Percentiles rank a stretch among this genome's conserved stretches.
Evolutionary conservation across 1,140 invertebrate species (phyloP).

Genomic region (Bombus cullumanus): DNA sequence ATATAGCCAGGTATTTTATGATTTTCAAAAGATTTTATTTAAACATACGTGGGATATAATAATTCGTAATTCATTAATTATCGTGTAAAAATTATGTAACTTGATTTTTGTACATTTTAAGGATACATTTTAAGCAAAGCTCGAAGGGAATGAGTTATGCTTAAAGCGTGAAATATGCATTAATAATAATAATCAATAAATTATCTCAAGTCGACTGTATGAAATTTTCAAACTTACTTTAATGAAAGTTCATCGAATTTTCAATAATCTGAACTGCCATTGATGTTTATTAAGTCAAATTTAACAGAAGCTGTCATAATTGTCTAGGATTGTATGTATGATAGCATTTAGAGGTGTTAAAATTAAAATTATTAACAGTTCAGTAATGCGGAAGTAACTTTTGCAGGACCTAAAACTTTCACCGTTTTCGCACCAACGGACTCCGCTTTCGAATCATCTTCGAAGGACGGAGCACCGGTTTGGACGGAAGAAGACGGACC

Average conservation of each 20-base stretch:
- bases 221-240: not conserved
- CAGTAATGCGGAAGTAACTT: not conserved
- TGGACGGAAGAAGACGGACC: constrained; percentile 81
- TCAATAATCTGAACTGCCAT: not conserved
- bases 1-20: not conserved
- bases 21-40: not conserved
- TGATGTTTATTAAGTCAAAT: not conserved
- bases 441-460: constrained; percentile 86
- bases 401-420: constrained; percentile 89
- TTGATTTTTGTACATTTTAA: not conserved
- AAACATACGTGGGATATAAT: not conserved
- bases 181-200: not conserved
- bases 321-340: not conserved
- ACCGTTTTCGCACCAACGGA: constrained; percentile 94
- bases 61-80: not conserved
- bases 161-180: not conserved
- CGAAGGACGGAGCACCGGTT: constrained; percentile 80
- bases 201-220: not conserved
- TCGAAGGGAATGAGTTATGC: not conserved
- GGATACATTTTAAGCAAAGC: not conserved
- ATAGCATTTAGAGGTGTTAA: no score
- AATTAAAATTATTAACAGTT: not conserved
- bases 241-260: not conserved
- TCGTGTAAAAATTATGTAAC: not conserved
- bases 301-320: not conserved